Conservation (phyloP, 2,113 vertebrate species). For the Nesogale talazaci region DNA sequence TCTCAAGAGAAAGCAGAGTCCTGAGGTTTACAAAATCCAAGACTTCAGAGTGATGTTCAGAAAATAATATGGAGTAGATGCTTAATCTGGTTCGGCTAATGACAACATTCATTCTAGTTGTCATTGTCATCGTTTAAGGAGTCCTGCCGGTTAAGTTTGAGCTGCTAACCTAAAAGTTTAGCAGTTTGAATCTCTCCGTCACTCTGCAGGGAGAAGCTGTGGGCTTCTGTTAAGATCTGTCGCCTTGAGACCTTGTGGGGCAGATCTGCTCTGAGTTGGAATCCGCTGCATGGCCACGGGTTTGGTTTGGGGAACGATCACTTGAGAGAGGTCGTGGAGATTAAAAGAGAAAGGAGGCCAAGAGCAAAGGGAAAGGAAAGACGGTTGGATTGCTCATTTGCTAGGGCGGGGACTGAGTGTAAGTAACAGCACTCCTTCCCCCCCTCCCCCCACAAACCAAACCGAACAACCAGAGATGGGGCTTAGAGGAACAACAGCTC, state of each 20-base stretch:
- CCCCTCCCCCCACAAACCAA: no score
- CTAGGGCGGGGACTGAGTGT: neutral
- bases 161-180: neutral
- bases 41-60: neutral
- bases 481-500: neutral
- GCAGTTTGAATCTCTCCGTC: neutral
- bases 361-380: neutral
- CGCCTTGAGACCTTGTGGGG: no score
- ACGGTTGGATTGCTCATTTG: neutral
- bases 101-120: neutral
- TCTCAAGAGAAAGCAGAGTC: constrained; percentile 23
- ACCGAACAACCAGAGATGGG: neutral
- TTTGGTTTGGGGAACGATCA: neutral
- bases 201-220: neutral
- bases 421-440: constrained; percentile 27
- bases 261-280: neutral
- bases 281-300: neutral
- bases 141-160: neutral
- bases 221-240: neutral
- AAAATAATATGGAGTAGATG: neutral
- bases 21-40: neutral
- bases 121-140: neutral
- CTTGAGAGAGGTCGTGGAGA: neutral
- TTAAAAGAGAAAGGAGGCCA: constrained; percentile 48
- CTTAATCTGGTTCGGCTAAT: neutral